Conservation (phyloP, 2,113 vertebrate species). For the Rissa tridactyla region DNA sequence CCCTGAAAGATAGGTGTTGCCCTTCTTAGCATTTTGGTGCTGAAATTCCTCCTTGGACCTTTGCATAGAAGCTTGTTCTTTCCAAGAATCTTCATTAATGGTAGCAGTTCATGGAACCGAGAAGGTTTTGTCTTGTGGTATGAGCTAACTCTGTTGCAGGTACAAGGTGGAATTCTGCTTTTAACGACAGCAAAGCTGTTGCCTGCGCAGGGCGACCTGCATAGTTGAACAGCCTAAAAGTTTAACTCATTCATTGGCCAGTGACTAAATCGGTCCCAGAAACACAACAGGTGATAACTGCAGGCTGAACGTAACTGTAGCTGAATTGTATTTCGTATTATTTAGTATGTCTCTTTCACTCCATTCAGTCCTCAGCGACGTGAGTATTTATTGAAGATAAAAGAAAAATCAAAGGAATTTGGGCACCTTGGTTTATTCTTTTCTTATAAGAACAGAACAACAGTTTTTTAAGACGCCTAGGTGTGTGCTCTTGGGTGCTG, state of each 20-base stretch:
- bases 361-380: background rate
- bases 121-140: accelerated
- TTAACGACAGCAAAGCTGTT: background rate
- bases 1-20: background rate
- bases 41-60: too few species aligned
- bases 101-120: background rate
- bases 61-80: background rate
- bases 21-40: background rate
- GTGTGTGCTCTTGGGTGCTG: background rate
- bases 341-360: background rate
- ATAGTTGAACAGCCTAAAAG: accelerated
- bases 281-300: background rate
- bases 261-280: background rate
- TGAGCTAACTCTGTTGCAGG: accelerated
- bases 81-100: background rate
- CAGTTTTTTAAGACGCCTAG: background rate
- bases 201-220: background rate
- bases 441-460: background rate
- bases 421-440: background rate
- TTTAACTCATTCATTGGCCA: background rate
- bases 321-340: background rate
- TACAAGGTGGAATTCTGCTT: background rate
- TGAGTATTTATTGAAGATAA: background rate
- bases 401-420: background rate
- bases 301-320: background rate